phyloP scores from a whole-genome alignment of 2,797 vertebrate genomes.

The Epinephelus coioides region DNA sequence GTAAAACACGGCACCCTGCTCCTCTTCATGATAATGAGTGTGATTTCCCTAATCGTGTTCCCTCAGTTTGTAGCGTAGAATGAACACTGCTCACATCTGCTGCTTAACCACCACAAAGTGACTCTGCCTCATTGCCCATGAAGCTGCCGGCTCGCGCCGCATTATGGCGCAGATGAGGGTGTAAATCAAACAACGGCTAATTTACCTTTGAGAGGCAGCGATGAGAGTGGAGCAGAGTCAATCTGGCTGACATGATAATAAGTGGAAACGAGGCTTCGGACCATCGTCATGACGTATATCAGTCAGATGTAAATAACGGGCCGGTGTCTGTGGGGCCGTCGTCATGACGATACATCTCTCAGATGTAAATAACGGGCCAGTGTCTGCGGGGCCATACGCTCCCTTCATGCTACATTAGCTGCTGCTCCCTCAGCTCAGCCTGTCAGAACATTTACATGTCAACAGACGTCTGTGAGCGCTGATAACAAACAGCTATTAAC shows the following conservation, averaged over 20 bases:
- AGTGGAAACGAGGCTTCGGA: slow-evolving; percentile 25
- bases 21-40: slow-evolving; percentile 35
- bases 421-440: slow-evolving; percentile 79
- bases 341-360: background rate
- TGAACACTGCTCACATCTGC: slow-evolving; percentile 38
- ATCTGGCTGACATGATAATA: slow-evolving; percentile 31
- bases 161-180: slow-evolving; percentile 6
- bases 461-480: too few species aligned
- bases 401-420: slow-evolving; percentile 90
- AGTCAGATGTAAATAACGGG: slow-evolving; percentile 48
- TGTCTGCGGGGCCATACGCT: slow-evolving; percentile 71
- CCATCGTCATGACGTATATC: slow-evolving; percentile 29
- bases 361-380: slow-evolving; percentile 36
- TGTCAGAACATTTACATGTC: too few species aligned
- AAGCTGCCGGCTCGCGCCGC: slow-evolving; percentile 27
- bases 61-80: background rate
- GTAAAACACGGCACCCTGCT: slow-evolving; percentile 33
- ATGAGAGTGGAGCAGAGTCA: slow-evolving; percentile 31
- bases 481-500: too few species aligned
- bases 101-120: slow-evolving; percentile 12
- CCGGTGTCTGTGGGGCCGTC: background rate
- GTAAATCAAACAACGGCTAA: slow-evolving; percentile 50
- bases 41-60: slow-evolving; percentile 41
- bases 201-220: slow-evolving; percentile 33
- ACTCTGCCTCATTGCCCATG: slow-evolving; percentile 33